Base-by-base conservation (phyloP, 2,113 vertebrate species). In the Aix galericulata region DNA sequence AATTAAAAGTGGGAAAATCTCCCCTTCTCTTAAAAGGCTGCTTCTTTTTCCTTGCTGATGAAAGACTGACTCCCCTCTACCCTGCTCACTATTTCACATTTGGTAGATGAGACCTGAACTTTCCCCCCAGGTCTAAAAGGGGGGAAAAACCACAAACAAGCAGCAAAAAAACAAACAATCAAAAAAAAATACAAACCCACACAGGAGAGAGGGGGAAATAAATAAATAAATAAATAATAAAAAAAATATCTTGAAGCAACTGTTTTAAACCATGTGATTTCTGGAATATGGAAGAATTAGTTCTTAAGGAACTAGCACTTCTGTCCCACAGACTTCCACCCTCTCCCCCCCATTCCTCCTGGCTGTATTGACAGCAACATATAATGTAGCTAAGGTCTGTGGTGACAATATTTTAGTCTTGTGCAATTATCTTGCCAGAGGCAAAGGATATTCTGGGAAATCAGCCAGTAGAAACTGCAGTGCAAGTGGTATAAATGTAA, bases 391-490 rank as follows among this genome's bases (percentile, higher is more conserved):
- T 69, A 31, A 72, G 32, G 68, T 88, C 80, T 88, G 82, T 84
- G 79, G 75, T 2, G 48, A 85, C 63, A 93, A 58, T 82, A 36
- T 82, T 92, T 84, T 86, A 92, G 81, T 59, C 88, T 96, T 86
- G 59, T 86, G 89, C 73, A 97, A 91, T 79, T 94, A 80, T 85
- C 81, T 83, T 96, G 92, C 89, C 81, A 85, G 92, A 93, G 81
- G 88, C 77, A 73, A 96, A 89, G 83, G 78, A 96, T 96, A 91
- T 93, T 96, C 92, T 72, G 86, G 95, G 89, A 95, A 87, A 91
- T 52, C 59, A 87, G 91, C 91, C 95, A 95, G 87, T 40, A 88
- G 92, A 92, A 95, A 95, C 93, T 95, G 83, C 82, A 96, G 80
- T 60, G 89, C 81, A 93, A 94, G 88, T 94, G 84, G 88, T 94